phyloP scores from a whole-genome alignment of 2,113 vertebrate species.

The Thunnus thynnus region DNA sequence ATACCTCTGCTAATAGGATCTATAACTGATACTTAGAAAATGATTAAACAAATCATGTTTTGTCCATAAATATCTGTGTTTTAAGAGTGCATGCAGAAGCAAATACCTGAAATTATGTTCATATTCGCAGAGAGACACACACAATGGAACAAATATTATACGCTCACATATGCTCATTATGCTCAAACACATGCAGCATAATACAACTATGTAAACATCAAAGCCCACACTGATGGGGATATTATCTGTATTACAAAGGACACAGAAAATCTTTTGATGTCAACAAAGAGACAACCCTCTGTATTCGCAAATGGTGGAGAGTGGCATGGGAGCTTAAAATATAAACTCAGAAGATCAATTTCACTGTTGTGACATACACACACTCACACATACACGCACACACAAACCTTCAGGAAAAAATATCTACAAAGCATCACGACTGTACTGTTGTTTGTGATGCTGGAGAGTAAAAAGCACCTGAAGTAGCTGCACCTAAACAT shows the following conservation, averaged over 20 bases:
- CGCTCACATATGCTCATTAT: background rate
- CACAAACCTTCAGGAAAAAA: conserved; percentile 1
- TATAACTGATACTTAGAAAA: background rate
- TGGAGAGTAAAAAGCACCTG: background rate
- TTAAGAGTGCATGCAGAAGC: background rate
- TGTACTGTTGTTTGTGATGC: background rate
- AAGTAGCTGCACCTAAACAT: background rate
- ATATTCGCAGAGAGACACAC: background rate
- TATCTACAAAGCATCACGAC: background rate
- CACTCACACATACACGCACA: background rate
- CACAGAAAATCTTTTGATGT: conserved; percentile 65
- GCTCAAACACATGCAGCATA: conserved; percentile 1
- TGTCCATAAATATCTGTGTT: conserved; percentile 10
- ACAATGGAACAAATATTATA: conserved; percentile 3
- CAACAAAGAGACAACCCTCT: conserved; percentile 58
- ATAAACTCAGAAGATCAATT: conserved; percentile 37
- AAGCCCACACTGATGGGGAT: conserved; percentile 56
- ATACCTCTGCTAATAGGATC: background rate
- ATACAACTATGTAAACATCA: conserved; percentile 59
- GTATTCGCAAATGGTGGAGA: conserved; percentile 40
- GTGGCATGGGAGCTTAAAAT: conserved; percentile 35
- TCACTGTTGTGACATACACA: conserved; percentile 11
- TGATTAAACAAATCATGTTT: background rate
- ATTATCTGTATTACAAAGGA: conserved; percentile 69
- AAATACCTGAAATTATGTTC: conserved; percentile 14